phyloP scores from a whole-genome alignment of 2,797 vertebrate genomes.

The Eremophila alpestris region DNA sequence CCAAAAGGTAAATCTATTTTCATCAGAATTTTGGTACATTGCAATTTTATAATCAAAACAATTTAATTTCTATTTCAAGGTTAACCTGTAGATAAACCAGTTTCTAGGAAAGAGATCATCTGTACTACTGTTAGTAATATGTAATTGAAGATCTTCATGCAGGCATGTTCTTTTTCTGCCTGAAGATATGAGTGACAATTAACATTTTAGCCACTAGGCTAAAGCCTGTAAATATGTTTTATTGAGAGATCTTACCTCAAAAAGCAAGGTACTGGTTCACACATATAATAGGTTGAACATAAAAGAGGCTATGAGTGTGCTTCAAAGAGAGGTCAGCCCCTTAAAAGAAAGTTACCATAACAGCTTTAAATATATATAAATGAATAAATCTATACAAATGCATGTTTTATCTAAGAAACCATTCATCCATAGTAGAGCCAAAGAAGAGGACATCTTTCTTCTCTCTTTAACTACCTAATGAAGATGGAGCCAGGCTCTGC shows the following conservation, averaged over 20 bases:
- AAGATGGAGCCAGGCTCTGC: background rate
- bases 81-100: background rate
- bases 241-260: background rate
- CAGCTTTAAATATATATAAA: background rate
- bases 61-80: background rate
- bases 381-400: background rate
- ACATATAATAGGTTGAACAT: background rate
- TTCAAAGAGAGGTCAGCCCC: background rate
- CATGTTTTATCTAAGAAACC: background rate
- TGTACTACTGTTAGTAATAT: background rate
- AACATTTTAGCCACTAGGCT: background rate
- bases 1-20: background rate
- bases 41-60: background rate
- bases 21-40: background rate
- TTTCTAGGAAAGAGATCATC: background rate
- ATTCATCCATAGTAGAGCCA: background rate
- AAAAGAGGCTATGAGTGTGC: background rate
- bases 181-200: background rate
- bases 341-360: background rate
- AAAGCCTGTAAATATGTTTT: background rate
- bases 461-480: background rate
- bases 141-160: background rate
- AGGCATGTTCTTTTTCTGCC: background rate
- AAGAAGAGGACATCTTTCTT: background rate
- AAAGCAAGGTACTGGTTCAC: background rate